Evolutionary conservation across 2,797 vertebrate species (phyloP).

Genomic region (Thamnophis elegans): DNA sequence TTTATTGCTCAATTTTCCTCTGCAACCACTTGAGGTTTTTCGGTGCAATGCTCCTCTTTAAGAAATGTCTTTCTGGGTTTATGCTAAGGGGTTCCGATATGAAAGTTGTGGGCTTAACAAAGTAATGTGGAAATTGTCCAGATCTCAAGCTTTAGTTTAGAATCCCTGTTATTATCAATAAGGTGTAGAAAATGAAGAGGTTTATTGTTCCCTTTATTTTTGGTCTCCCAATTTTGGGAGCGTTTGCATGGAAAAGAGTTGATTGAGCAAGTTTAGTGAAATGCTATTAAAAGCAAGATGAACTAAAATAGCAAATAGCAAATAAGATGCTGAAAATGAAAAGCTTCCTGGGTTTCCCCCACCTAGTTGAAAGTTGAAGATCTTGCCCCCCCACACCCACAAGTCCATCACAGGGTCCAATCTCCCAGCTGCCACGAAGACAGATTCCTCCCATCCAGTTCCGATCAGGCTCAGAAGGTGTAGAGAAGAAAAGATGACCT

Average conservation of each 20-base stretch:
- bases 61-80: background rate
- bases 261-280: background rate
- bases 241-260: background rate
- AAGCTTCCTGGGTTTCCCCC: no score
- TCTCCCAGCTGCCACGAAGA: no score
- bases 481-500: no score
- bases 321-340: background rate
- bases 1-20: background rate
- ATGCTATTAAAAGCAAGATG: background rate
- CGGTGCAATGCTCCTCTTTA: background rate
- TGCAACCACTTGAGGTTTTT: background rate
- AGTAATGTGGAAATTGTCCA: background rate
- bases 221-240: background rate
- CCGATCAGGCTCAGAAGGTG: no score
- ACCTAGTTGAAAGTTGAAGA: no score
- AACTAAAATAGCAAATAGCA: background rate
- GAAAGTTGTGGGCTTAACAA: background rate
- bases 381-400: no score
- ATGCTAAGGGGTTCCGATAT: background rate
- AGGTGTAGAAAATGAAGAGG: background rate
- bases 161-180: background rate
- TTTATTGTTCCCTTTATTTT: background rate
- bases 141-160: background rate
- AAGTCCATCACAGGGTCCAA: no score
- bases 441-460: no score